phyloP scores from a whole-genome alignment of 1,140 invertebrate species.

The Meloidogyne hapla region DNA sequence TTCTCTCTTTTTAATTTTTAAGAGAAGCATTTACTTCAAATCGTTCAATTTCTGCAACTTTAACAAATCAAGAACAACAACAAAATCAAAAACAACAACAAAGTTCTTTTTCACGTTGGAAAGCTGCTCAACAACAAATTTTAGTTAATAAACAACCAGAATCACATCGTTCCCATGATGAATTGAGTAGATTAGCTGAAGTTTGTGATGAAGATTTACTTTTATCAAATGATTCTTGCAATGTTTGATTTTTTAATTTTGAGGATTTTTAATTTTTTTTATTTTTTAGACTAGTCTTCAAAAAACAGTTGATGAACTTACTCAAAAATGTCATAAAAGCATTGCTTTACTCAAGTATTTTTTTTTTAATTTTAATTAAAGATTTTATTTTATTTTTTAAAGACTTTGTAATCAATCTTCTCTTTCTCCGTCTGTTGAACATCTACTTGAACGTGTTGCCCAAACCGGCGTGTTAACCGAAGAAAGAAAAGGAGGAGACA shows the following conservation, averaged over 20 bases:
- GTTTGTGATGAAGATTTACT: slow-evolving; percentile 9
- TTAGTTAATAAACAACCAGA: slow-evolving; percentile 30
- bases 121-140: background rate
- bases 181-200: slow-evolving; percentile 47
- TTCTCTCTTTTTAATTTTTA: slow-evolving; percentile 24
- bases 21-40: slow-evolving; percentile 39
- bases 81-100: slow-evolving; percentile 22
- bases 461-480: background rate
- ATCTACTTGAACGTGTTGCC: slow-evolving; percentile 46
- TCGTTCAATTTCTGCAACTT: slow-evolving; percentile 36
- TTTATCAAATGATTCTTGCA: background rate
- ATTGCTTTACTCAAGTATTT: slow-evolving; percentile 48
- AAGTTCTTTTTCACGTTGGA: slow-evolving; percentile 4
- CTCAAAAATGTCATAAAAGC: slow-evolving; percentile 45
- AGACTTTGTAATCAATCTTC: slow-evolving; percentile 49
- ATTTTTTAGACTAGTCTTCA: slow-evolving; percentile 30
- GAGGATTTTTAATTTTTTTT: background rate
- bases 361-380: background rate
- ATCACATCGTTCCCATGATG: slow-evolving; percentile 48
- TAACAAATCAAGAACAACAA: background rate
- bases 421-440: slow-evolving; percentile 48
- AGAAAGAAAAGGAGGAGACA: slow-evolving; percentile 12
- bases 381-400: background rate
- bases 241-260: slow-evolving; percentile 21
- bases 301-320: slow-evolving; percentile 50